Base-by-base conservation (phyloP, 2,113 vertebrate species). In the Zosterops pallidus region DNA sequence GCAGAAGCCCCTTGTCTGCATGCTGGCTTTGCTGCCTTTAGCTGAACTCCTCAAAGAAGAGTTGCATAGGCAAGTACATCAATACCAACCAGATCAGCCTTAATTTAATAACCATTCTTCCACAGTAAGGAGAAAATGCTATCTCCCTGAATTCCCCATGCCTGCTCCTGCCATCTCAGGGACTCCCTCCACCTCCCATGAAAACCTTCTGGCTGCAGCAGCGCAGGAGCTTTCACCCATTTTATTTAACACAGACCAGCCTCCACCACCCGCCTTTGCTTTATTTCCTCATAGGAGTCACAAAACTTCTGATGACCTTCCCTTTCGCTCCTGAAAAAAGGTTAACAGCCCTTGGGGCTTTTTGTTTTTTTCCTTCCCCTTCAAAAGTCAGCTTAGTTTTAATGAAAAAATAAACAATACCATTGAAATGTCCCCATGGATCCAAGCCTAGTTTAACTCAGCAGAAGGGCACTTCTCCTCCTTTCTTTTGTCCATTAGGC, bases 271-370 rank as follows among this genome's bases (percentile, higher is more conserved):
- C 0, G 0, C 44, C 42, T 92, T 77, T 57, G 35, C 35, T 92
- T 83, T 86, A 52, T 63, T 89, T 87, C 57, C 59, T 37, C 17
- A 1, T 31, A 77, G 62, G 44, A 70, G 55, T 67, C 42, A 37
- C 63, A 71, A 65, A 90, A 90, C 82, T 81, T 75, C 31, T 81
- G 39, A 35, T 56, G 80, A 78, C 80, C 92, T 94, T 80, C 47
- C 69, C 14, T 93, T 88, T 82, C 87, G 41, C 44, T 84, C 72
- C 83, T 1, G 1, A 64, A 75, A 28, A 83, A 91, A 78, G 62
- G 85, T 93, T 94, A 93, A 79, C 25, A 86, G 60, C 93, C 76
- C 78, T 94, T 83, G 76, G 79, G 86, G 68, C 25, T 90, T 93
- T 90, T 83, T 2, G 1, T 50, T 92, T 90, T 72, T 50, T 72